phyloP scores from a whole-genome alignment of 2,888 invertebrate species.

The Ophonus ardosiacus region DNA sequence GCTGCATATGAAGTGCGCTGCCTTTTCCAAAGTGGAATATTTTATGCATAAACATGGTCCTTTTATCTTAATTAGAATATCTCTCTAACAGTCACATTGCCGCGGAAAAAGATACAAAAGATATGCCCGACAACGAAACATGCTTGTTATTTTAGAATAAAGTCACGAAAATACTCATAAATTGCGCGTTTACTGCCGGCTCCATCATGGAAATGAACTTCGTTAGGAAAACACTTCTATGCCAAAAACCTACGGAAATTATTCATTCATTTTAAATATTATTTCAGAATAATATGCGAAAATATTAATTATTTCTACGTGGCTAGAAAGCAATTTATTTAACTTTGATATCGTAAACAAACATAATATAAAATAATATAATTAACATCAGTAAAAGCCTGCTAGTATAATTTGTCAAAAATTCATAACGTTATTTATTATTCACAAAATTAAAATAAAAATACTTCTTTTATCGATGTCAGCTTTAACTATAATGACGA shows the following conservation, averaged over 20 bases:
- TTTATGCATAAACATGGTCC: slow-evolving; percentile 61
- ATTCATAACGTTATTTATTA: too few relatives aligned
- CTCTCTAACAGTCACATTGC: slow-evolving; percentile 33
- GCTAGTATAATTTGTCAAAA: too few relatives aligned
- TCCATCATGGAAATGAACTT: slow-evolving; percentile 22
- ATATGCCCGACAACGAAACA: slow-evolving; percentile 37
- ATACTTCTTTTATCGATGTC: too few relatives aligned
- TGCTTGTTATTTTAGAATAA: slow-evolving; percentile 54
- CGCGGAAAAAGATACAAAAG: slow-evolving; percentile 48
- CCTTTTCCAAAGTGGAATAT: slow-evolving; percentile 56
- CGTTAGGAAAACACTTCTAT: neutral
- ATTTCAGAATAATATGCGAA: slow-evolving; percentile 8
- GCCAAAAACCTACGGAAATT: neutral
- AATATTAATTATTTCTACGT: neutral
- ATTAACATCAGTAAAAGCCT: too few relatives aligned
- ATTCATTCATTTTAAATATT: slow-evolving; percentile 12
- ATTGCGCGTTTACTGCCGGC: slow-evolving; percentile 11
- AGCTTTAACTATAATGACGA: too few relatives aligned
- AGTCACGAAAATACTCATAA: slow-evolving; percentile 29
- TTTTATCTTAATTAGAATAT: slow-evolving; percentile 63
- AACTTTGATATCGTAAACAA: too few relatives aligned
- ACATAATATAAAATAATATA: too few relatives aligned
- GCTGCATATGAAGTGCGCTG: slow-evolving; percentile 53
- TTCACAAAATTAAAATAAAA: too few relatives aligned
- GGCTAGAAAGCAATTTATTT: neutral